Base-by-base conservation (phyloP, 64 coral and sea anemone species). In the Stylophora pistillata region DNA sequence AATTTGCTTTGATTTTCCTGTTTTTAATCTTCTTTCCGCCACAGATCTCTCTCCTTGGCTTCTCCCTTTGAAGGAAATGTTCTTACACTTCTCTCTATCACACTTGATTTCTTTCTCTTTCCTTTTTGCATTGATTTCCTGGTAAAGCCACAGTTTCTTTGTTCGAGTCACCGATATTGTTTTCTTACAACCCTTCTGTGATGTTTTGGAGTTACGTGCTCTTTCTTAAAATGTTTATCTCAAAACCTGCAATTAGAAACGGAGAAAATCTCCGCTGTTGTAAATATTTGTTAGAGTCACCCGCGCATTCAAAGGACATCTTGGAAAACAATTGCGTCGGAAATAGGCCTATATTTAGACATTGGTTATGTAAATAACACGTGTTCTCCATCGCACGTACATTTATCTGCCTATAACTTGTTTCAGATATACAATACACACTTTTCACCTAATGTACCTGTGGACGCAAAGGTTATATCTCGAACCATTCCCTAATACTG, bases 141-240 rank as follows among this genome's bases (percentile, higher is more conserved):
- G 5, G 75, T 23, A 21, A 27, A 53, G 21, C 25, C 33, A 60
- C 59, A 25, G 15, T 84, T 84, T 34, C 31, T 70, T 84, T 84
- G 80, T 84, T 60, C 26, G 10, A 80, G 30, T 21, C 80, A 68
- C 2, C 5, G 66, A 27, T 69, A 53, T 84, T 84, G 80, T 84
- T 84, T 84, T 68, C 60, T 13, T 84, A 52, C 11, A 13, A 82
- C 30, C 60, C 58, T 20, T 47, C 15, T n/a, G 57, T 21, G 58
- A 82, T 84, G 80, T 68, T 84, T 84, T 69, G 23, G 21, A 27
- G 80, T 84, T 84, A 84, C 80, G 80, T 84, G 80, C 80, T 84
- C 65, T 84, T 69, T 53, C 10, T 69, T 9, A 70, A 6, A 63
- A 69, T 84, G 80, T 84, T 84, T 84, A 69, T 41, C 5, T 21